A percentile compares a stretch with the other conserved stretches of the same genome.
Conservation (phyloP, 1,140 invertebrate species). For the Macrosteles quadrilineatus region DNA sequence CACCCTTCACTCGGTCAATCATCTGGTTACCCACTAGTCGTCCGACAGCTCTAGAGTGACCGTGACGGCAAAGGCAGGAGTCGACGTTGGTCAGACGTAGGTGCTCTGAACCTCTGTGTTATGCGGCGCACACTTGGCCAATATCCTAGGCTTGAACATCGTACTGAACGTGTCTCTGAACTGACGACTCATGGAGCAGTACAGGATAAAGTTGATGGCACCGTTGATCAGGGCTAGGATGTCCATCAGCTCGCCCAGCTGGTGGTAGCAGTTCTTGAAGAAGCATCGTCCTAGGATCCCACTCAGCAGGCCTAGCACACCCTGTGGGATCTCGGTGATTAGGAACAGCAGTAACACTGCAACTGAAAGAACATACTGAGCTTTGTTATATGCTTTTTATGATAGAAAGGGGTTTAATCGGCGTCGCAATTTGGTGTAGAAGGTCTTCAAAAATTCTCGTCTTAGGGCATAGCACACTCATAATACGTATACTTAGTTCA, state of each 20-base stretch:
- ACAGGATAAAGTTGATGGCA: constrained; percentile 91
- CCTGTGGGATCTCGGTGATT: constrained; percentile 83
- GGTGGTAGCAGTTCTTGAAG: constrained; percentile 71
- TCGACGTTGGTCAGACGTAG: constrained; percentile 53
- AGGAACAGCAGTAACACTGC: constrained; percentile 85
- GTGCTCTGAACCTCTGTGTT: constrained; percentile 56
- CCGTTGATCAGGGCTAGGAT: constrained; percentile 89
- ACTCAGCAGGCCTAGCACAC: constrained; percentile 71
- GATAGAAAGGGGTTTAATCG: too few species aligned
- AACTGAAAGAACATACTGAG: background rate
- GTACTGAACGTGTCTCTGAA: constrained; percentile 85
- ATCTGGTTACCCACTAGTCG: too few species aligned
- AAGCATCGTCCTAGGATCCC: constrained; percentile 72
- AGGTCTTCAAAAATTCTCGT: too few species aligned
- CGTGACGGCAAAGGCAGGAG: too few species aligned
- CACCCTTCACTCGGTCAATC: too few species aligned
- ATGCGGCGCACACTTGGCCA: constrained; percentile 52
- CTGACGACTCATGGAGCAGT: constrained; percentile 92
- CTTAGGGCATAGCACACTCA: too few species aligned
- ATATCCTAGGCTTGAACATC: constrained; percentile 59
- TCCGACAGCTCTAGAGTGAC: too few species aligned
- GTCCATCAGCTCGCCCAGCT: constrained; percentile 89
- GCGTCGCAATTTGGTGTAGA: too few species aligned
- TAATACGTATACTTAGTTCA: too few species aligned
- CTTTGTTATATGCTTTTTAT: too few species aligned